Evolutionary conservation across 2,797 vertebrate species (phyloP), one percentile per base, ranked within the genome.

Genomic region (Artibeus lituratus): DNA sequence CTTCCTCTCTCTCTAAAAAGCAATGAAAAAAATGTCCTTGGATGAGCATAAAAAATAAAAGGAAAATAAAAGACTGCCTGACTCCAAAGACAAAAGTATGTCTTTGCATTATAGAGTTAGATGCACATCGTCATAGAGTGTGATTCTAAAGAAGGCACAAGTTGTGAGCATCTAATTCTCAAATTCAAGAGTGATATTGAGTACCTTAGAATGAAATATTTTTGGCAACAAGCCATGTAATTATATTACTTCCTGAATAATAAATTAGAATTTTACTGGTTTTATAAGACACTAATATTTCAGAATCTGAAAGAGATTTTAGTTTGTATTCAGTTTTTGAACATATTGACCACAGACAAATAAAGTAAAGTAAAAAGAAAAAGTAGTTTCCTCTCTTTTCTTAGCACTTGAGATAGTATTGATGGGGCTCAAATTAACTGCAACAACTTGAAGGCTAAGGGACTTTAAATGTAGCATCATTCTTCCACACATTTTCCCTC

Each of bases 401-500:
- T 74, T 70, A 86, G 62, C 42, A 82, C 62, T 35, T 59, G 55
- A 86, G 73, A 84, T 90, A 72, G 35, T 82, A 90, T 39, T 70
- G 82, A 19, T 22, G 2, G 22, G 21, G 55, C 19, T 86, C 59
- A 87, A 74, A 81, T 74, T 84, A 85, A 92, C 94, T 62, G 15
- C 69, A 96, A 85, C 59, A 94, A 85, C 69, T 80, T 95, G 91
- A 95, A 96, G 94, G 42, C 18, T 37, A 42, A 0, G 0, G 65
- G 65, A 76, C 10, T 67, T 94, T 69, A 84, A 88, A 19, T 73
- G 73, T 59, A 53, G 39, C 57, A 87, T 91, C 39, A 69, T n/a
- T 89, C 74, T 72, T 57, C 44, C 6, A 35, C 87, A 90, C 73
- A 51, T 92, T 87, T 84, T 86, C 47, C 82, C 95, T 96, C 81